phyloP scores from a whole-genome alignment of 2,797 vertebrate species.

The Menidia menidia region DNA sequence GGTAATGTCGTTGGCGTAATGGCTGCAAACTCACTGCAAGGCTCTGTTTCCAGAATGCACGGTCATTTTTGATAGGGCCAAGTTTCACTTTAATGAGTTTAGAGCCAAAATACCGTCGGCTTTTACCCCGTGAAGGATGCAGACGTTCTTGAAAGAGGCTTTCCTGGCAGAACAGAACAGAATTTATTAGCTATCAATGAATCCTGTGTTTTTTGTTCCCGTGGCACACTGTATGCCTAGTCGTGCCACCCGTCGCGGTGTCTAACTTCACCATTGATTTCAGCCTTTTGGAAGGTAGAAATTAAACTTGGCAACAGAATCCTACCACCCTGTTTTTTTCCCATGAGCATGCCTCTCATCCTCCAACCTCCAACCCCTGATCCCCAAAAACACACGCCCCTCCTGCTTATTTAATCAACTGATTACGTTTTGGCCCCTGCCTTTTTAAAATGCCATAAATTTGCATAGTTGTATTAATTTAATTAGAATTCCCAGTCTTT shows the following conservation, averaged over 20 bases:
- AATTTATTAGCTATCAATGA: not conserved
- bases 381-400: slow-evolving; percentile 43
- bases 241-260: too few relatives aligned
- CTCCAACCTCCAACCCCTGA: slow-evolving; percentile 9
- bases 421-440: slow-evolving; percentile 73
- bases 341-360: slow-evolving; percentile 20
- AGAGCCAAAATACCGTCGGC: slow-evolving; percentile 35
- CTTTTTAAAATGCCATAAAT: slow-evolving; percentile 83
- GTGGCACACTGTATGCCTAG: too few relatives aligned
- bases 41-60: slow-evolving; percentile 45
- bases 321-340: slow-evolving; percentile 20
- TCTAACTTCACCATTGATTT: not conserved
- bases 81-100: slow-evolving; percentile 37
- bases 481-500: slow-evolving; percentile 85
- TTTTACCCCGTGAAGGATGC: slow-evolving; percentile 22
- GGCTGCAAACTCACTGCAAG: slow-evolving; percentile 28
- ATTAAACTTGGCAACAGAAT: not conserved
- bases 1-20: slow-evolving; percentile 70
- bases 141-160: slow-evolving; percentile 7
- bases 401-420: slow-evolving; percentile 77
- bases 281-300: not conserved
- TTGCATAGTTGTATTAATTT: slow-evolving; percentile 85
- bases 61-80: slow-evolving; percentile 45
- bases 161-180: slow-evolving; percentile 19
- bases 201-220: not conserved